Evolutionary conservation across 64 coral and sea anemone species (phyloP).

Genomic region (Acropora tenuis): DNA sequence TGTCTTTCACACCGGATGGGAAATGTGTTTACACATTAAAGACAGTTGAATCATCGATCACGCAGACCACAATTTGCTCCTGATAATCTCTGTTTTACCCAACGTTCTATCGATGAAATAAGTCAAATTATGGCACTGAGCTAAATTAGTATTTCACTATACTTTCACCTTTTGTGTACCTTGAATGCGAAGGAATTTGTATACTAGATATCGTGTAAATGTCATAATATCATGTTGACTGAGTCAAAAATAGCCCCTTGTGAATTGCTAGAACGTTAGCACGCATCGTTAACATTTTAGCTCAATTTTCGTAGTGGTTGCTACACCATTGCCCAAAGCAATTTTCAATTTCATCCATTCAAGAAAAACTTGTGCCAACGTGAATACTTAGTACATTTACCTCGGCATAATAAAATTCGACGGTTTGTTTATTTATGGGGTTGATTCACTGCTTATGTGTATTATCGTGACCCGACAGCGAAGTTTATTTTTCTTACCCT

Average conservation of each 20-base stretch:
- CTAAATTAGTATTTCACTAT: background rate
- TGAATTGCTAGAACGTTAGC: background rate
- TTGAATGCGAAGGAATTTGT: conserved; percentile 23
- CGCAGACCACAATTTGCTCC: background rate
- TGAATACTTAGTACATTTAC: background rate
- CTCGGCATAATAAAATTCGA: background rate
- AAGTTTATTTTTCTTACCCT: background rate
- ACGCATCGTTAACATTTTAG: background rate
- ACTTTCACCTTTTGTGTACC: background rate
- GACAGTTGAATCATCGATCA: background rate
- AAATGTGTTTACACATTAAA: background rate
- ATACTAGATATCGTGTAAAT: background rate
- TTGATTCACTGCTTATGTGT: background rate
- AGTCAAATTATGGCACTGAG: background rate
- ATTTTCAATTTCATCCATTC: background rate
- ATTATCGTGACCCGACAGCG: background rate
- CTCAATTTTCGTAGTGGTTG: too few species aligned
- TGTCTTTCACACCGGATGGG: background rate
- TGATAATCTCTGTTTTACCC: background rate
- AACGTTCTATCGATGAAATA: background rate
- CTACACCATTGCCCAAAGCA: background rate
- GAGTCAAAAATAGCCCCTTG: background rate
- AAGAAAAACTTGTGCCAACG: background rate
- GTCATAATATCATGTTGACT: background rate
- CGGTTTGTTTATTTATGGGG: background rate